Evolutionary conservation across 2,888 invertebrate genomes (phyloP), one percentile per base, ranked within the genome.

Genomic region (Drosophila percnosoma): DNA sequence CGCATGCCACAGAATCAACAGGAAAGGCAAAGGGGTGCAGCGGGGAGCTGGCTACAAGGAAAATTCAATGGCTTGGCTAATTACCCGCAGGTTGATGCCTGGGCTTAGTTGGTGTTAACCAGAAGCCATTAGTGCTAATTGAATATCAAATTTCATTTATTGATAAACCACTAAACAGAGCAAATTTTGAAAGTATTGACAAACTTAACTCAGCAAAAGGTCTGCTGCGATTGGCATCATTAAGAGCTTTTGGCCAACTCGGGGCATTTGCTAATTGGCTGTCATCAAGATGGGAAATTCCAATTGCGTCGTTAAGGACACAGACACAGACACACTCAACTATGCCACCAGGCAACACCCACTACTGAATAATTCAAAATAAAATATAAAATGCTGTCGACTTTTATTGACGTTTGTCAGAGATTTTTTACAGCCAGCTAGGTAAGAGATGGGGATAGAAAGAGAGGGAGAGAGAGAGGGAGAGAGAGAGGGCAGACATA

Each of bases 111-210:
- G 73, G 53, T 40, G 45, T 36, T 42, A 68, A 40, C 75, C 75
- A 58, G 62, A 73, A 74, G 78, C 85, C 82, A 87, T 87, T 85
- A 89, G 85, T 68, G 76, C 72, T 87, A 85, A 89, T 89, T 85
- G 81, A 85, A 87, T 81, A 83, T 87, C 68, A 77, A 80, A 79
- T 84, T 73, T 70, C 69, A 73, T 72, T 62, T 68, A 76, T 75
- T 69, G 64, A 68, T 62, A 52, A 60, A 59, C 51, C 38, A 60
- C 24, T 53, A 33, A 29, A 48, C 34, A 21, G 31, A 15, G 10
- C 13, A 33, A 10, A 70, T 68, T 67, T 64, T 69, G 33, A 64
- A 53, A 67, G 51, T 80, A 65, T 75, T 77, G 45, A 68, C 33
- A 45, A 55, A 58, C 11, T 27, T 8, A 21, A 40, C 10, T 3